Percentiles rank a stretch among this genome's conserved stretches.
Conservation (phyloP, 2,113 vertebrate species). For the Argyrosomus japonicus region DNA sequence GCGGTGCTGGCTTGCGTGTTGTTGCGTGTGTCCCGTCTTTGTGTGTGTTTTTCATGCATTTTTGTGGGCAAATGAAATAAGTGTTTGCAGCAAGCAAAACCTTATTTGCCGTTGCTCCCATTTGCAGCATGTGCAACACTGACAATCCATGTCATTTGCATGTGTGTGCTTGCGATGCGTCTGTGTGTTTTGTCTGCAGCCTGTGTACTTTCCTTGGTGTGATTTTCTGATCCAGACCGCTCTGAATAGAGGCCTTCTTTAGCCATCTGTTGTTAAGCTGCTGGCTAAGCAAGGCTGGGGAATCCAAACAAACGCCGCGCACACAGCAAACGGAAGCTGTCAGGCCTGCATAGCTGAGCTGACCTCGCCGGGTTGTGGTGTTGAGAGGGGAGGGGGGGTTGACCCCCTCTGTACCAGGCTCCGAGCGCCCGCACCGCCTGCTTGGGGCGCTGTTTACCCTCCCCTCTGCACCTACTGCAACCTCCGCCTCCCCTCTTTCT, state of each 20-base stretch:
- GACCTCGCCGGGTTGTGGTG: slow-evolving; percentile 83
- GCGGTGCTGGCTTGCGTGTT: slow-evolving; percentile 21
- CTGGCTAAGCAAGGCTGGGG: slow-evolving; percentile 90
- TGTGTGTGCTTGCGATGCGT: slow-evolving; percentile 42
- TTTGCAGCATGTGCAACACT: slow-evolving; percentile 74
- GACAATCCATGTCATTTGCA: slow-evolving; percentile 71
- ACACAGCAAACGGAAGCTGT: slow-evolving; percentile 94
- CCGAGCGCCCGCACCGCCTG: slow-evolving; percentile 81
- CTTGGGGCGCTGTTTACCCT: slow-evolving; percentile 89
- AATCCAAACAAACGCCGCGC: slow-evolving; percentile 93
- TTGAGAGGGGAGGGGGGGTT: slow-evolving; percentile 69
- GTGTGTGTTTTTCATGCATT: slow-evolving; percentile 35
- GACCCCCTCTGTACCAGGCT: slow-evolving; percentile 90
- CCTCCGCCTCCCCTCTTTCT: slow-evolving; percentile 77
- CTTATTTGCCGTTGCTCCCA: slow-evolving; percentile 45
- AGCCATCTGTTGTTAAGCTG: slow-evolving; percentile 97
- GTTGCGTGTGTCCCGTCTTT: slow-evolving; percentile 16
- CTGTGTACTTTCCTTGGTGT: slow-evolving; percentile 84
- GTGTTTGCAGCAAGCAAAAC: slow-evolving; percentile 51
- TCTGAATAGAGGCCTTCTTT: slow-evolving; percentile 90
- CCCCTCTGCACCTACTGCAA: slow-evolving; percentile 84
- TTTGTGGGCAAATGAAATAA: slow-evolving; percentile 21
- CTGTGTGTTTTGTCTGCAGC: slow-evolving; percentile 76
- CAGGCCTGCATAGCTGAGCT: slow-evolving; percentile 89
- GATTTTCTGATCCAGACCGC: slow-evolving; percentile 81